Evolutionary conservation across 1,140 invertebrate species (phyloP), one percentile per base, ranked within the genome.

Genomic region (Cydia splendana): DNA sequence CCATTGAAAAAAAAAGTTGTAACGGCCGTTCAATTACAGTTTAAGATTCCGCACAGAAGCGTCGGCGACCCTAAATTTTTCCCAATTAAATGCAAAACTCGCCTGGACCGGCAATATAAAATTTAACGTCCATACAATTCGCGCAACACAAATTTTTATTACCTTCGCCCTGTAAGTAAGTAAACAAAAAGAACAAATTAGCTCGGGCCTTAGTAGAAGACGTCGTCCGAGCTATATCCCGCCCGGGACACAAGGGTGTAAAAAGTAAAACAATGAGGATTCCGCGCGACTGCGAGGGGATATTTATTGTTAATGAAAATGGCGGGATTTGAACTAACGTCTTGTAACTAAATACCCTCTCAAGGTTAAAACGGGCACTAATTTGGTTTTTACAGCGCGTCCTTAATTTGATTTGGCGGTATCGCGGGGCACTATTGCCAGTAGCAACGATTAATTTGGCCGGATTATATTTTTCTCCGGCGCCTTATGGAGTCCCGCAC

Each of bases 241-340:
- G 76, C 85, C 76, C 83, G 88, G 87, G 88, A 89, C 91, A 93
- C 91, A 92, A 93, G 90, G 90, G 91, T 93, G 91, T 92, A 92
- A 93, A 93, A 92, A 93, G 91, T 93, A 91, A 92, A 92, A 93
- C 91, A 92, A 93, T 92, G 91, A 92, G 91, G 89, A 93, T 91
- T 91, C 88, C 81, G 84, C 87, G 89, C 90, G 86, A 88, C 87
- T 88, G 85, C 88, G 78, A 79, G 86, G 87, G 90, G 89, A 93
- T 93, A 93, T 94, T 94, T 93, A 94, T 93, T 93, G 93, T 93
- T 93, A 94, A 93, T 93, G 92, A 93, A 93, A 93, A 93, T 92
- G 91, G 92, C 88, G 86, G 93, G 91, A 93, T 93, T 93, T 94
- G 87, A 94, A 93, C 92, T 92, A 93, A 93, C 92, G 93, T 94